Base-by-base conservation (phyloP, 2,888 invertebrate species). In the Caenorhabditis macrosperma region DNA sequence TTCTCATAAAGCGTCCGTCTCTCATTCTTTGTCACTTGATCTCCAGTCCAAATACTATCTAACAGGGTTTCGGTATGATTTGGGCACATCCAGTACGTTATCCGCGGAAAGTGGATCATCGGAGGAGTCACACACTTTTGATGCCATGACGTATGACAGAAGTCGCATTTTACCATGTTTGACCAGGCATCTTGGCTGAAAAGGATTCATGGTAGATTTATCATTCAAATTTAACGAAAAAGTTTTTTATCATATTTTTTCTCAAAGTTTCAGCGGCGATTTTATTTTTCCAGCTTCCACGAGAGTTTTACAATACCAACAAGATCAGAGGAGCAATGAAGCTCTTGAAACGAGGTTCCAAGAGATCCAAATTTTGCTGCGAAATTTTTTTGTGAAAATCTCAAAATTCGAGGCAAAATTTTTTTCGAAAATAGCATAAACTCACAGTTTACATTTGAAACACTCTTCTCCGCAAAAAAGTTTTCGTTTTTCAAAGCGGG, bases 41-140 rank as follows among this genome's bases (percentile, higher is more conserved):
- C 72, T 46, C 67, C 68, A 38, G 55, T 50, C 46, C 72, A 50
- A 24, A 67, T 3, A 50, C 48, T 44, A 12, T 96, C 95, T 91
- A 72, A 41, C 1, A 46, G 33, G 3, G 24, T n/a, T 38, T 98
- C 96, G 0, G 95, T 94, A 91, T 98, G 98, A 91, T 95, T 95
- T 0, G 97, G 97, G 91, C 98, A 98, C 96, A 97, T 97, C 97
- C 97, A 98, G 20, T 64, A 63, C 30, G 95, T 93, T 0, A 95
- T 95, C 2, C 94, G 94, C 0, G 97, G 97, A 81, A 95, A 92
- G 0, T 94, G 94, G 0, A 96, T 95, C 67, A 98, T 92, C 0
- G 97, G 97, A 0, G 97, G 97, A 91, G 96, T 94, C 81, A 97
- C 91, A 90, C 98, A 98, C 91, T 98, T 97, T 92, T 95, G 93